phyloP scores from a whole-genome alignment of 2,888 invertebrate genomes.

The Drosophila sordidula region DNA sequence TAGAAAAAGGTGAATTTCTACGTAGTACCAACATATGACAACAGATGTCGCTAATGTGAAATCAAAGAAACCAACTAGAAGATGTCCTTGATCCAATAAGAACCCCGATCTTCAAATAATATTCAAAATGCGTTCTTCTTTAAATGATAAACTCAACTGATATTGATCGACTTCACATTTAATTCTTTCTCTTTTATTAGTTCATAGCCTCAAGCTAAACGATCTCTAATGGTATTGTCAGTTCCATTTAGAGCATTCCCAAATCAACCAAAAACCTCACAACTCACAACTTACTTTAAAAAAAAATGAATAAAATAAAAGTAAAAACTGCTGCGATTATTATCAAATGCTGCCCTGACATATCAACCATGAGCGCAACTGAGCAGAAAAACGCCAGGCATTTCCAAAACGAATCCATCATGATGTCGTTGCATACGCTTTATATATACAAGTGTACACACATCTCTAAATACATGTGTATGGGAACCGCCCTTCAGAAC shows the following conservation, averaged over 20 bases:
- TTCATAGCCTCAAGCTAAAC: slow-evolving; percentile 28
- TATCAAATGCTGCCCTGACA: slow-evolving; percentile 54
- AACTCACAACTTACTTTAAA: slow-evolving; percentile 62
- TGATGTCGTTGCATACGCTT: slow-evolving; percentile 52
- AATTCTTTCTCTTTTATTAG: background rate
- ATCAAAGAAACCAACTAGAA: background rate
- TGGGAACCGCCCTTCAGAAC: slow-evolving; percentile 57
- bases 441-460: slow-evolving; percentile 9
- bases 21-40: background rate
- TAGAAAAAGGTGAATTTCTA: background rate
- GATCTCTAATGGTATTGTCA: slow-evolving; percentile 49
- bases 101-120: background rate
- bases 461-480: background rate
- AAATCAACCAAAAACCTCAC: slow-evolving; percentile 21
- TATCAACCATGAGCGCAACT: slow-evolving; percentile 57
- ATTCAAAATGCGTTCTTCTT: no score
- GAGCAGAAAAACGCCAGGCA: slow-evolving; percentile 72
- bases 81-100: background rate
- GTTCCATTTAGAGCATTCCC: slow-evolving; percentile 34
- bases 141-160: background rate
- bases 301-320: background rate
- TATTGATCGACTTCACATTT: slow-evolving; percentile 19
- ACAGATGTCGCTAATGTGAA: slow-evolving; percentile 23
- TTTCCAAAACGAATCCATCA: slow-evolving; percentile 76
- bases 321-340: slow-evolving; percentile 56